A percentile compares a stretch with the other conserved stretches of the same genome.
Conservation (phyloP, 2,113 vertebrate genomes). For the Formicarius rufipectus region DNA sequence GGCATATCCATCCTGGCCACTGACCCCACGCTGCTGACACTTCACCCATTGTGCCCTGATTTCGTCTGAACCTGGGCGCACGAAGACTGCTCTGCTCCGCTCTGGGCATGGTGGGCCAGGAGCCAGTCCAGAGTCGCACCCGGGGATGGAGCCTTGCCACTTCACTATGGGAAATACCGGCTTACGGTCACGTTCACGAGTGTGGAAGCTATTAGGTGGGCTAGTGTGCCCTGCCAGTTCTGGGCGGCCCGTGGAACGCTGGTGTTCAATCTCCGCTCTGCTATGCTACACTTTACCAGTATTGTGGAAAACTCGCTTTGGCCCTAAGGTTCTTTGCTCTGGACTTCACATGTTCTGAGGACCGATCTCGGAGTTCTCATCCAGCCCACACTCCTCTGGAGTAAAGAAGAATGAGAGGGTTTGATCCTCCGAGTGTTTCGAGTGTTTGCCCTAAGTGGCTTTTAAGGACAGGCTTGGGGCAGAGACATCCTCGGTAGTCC, state of each 20-base stretch:
- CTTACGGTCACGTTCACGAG: background rate
- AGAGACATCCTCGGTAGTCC: background rate
- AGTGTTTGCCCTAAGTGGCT: background rate
- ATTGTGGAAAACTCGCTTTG: background rate
- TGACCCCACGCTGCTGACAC: background rate
- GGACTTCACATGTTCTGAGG: background rate
- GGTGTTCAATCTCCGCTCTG: background rate
- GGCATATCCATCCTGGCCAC: background rate
- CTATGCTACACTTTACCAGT: background rate
- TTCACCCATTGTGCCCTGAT: background rate
- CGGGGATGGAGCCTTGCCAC: background rate
- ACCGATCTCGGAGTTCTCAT: background rate
- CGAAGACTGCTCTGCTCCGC: background rate
- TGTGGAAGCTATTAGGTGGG: background rate
- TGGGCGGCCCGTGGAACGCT: background rate
- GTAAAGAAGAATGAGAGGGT: background rate
- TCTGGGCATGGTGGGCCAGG: background rate
- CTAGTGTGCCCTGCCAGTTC: background rate
- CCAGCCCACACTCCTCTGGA: background rate
- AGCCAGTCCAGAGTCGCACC: rapidly evolving
- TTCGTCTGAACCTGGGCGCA: rapidly evolving
- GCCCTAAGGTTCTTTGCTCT: background rate
- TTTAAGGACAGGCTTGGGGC: background rate
- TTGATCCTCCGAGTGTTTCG: background rate
- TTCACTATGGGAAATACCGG: background rate